Percentiles rank a stretch among this genome's conserved stretches.
Evolutionary conservation across 1,140 invertebrate species (phyloP).

Genomic region (Dolichoris vasculosae): DNA sequence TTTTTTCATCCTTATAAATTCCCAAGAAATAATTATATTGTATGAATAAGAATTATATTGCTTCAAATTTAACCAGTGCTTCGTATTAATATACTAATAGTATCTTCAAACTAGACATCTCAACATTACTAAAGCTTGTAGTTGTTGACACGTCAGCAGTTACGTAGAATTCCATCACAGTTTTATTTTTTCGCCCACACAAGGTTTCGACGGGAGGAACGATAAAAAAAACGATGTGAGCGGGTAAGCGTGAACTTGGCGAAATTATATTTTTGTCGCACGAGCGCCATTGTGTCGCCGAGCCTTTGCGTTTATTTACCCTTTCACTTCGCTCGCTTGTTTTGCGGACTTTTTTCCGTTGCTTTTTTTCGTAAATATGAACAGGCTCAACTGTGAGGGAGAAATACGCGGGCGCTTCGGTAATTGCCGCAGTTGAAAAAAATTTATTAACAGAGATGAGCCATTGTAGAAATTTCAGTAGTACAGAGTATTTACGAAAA

Average conservation of each 20-base stretch:
- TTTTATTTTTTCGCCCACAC: constrained; percentile 18
- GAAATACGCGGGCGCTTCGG: constrained; percentile 1
- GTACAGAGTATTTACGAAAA: constrained; percentile 2
- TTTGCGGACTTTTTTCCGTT: constrained; percentile 23
- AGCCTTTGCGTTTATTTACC: constrained; percentile 41
- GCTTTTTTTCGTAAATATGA: constrained; percentile 29
- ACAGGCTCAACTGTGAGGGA: background rate
- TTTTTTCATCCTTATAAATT: too few species aligned
- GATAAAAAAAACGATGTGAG: constrained; percentile 18
- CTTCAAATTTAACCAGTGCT: background rate
- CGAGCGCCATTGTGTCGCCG: constrained; percentile 11
- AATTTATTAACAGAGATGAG: background rate
- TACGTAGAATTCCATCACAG: constrained; percentile 1
- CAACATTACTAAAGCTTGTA: background rate
- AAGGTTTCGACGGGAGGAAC: background rate
- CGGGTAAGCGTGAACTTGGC: constrained; percentile 24
- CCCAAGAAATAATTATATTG: background rate
- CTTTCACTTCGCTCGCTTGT: constrained; percentile 38
- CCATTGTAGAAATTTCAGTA: background rate
- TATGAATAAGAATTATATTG: background rate
- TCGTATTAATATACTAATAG: background rate
- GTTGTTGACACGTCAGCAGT: background rate
- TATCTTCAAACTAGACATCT: background rate
- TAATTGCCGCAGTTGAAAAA: constrained; percentile 35
- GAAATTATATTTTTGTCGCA: constrained; percentile 48